Conservation (phyloP, 2,888 invertebrate species). For the Eupeodes luniger region DNA sequence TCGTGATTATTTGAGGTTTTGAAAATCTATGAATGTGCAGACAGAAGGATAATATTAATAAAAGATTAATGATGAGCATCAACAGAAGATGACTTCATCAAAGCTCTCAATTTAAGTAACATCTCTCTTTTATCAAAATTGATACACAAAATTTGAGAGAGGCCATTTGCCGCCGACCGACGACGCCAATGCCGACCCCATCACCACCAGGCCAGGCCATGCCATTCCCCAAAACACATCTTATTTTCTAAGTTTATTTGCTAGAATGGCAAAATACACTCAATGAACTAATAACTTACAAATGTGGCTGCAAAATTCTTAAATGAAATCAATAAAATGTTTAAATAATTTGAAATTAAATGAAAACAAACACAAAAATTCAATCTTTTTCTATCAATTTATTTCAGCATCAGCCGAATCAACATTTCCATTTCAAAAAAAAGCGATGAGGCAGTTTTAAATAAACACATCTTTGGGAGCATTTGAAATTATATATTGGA, state of each 20-base stretch:
- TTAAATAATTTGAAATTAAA: constrained; percentile 72
- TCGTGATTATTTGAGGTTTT: background rate
- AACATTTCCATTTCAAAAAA: constrained; percentile 41
- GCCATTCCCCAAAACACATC: background rate
- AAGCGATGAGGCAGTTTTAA: constrained; percentile 64
- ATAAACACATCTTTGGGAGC: constrained; percentile 60
- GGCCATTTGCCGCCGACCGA: constrained; percentile 32
- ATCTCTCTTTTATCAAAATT: background rate
- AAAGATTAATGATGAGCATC: constrained; percentile 31
- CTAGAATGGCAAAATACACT: constrained; percentile 56
- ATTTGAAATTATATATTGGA: constrained; percentile 62
- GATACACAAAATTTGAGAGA: constrained; percentile 10
- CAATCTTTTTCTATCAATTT: constrained; percentile 56
- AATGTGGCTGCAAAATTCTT: constrained; percentile 62
- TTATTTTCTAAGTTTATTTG: constrained; percentile 43
- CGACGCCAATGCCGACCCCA: too few relatives aligned
- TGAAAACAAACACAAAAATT: constrained; percentile 63
- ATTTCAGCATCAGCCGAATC: constrained; percentile 58
- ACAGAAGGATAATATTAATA: background rate
- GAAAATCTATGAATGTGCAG: background rate
- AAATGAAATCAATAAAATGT: constrained; percentile 75
- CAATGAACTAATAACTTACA: constrained; percentile 56
- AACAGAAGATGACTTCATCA: constrained; percentile 53
- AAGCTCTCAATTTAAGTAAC: constrained; percentile 39
- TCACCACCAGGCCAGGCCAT: too few relatives aligned